Percentiles rank a stretch among this genome's conserved stretches.
Evolutionary conservation across 1,140 invertebrate genomes (phyloP).

Genomic region (Drosophila parvula): DNA sequence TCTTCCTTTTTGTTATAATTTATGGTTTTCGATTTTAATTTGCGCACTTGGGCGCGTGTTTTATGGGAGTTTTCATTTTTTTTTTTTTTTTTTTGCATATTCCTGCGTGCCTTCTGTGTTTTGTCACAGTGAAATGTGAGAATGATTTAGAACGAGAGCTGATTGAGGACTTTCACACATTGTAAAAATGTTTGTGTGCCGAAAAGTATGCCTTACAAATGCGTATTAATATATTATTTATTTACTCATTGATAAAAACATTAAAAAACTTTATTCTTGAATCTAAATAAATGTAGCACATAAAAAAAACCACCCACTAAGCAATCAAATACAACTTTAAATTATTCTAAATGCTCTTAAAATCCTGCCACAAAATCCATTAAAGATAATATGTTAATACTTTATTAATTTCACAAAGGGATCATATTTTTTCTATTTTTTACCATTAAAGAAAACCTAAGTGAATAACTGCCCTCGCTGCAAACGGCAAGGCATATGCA

Average conservation of each 20-base stretch:
- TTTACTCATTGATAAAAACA: background rate
- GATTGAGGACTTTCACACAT: background rate
- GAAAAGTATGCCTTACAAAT: too few relatives aligned
- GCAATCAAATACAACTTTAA: background rate
- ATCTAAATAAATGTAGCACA: background rate
- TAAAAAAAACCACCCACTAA: too few relatives aligned
- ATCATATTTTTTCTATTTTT: background rate
- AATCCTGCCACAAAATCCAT: background rate
- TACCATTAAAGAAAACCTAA: background rate
- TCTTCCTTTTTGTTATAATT: slow-evolving; percentile 50
- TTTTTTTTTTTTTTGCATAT: slow-evolving; percentile 52
- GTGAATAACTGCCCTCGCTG: slow-evolving; percentile 23
- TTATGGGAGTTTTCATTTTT: slow-evolving; percentile 49
- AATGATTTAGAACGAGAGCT: slow-evolving; percentile 57
- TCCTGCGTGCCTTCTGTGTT: slow-evolving; percentile 38
- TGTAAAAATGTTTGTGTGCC: background rate
- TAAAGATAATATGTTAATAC: background rate
- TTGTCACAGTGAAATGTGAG: slow-evolving; percentile 52
- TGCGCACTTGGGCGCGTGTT: slow-evolving; percentile 65
- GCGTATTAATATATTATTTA: background rate
- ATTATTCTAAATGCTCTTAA: background rate
- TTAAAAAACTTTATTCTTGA: too few relatives aligned
- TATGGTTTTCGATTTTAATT: slow-evolving; percentile 79
- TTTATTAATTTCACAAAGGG: background rate
- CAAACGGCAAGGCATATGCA: slow-evolving; percentile 55